Evolutionary conservation across 2,113 vertebrate species (phyloP), one percentile per base, ranked within the genome.

Genomic region (Sorex araneus): DNA sequence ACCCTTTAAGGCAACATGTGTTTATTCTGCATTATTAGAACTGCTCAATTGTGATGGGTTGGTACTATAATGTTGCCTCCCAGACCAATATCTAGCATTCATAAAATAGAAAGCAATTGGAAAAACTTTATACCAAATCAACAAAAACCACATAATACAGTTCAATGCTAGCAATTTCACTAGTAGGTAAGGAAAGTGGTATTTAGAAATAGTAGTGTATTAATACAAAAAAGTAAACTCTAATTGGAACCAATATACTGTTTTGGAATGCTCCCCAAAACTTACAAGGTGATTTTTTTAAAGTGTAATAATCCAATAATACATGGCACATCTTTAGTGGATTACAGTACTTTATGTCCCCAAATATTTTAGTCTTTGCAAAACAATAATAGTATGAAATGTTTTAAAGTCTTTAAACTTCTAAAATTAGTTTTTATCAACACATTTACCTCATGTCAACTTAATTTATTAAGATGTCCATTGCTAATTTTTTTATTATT

Each of bases 1-100:
- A 98, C 97, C 98, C 97, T 98, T 98, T 98, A 98, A 98, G 98
- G 98, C 98, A 98, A 98, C 98, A 98, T 96, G 98, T 98, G 98
- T 98, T 98, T 98, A 98, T 98, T 98, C 96, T 97, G 97, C 95
- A 95, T 98, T 97, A 96, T 97, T 97, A 91, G 95, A 97, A 98
- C 93, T 97, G 92, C 90, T 98, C 97, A 96, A 2, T 97, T 97
- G 96, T 94, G 97, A 97, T 88, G 84, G 92, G 90, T 96, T 98
- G 97, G 92, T 98, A 96, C 96, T 96, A 93, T 95, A 95, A 96
- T 97, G 98, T 98, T 98, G 98, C 98, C 98, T 97, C 97, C 97
- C 96, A 97, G 97, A 97, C 95, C 96, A 96, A 96, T 98, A 98
- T 97, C 98, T 98, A 98, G 98, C 95, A 98, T 97, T 98, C 92